Evolutionary conservation across 1,140 invertebrate genomes (phyloP), one percentile per base, ranked within the genome.

Genomic region (Panonychus citri): DNA sequence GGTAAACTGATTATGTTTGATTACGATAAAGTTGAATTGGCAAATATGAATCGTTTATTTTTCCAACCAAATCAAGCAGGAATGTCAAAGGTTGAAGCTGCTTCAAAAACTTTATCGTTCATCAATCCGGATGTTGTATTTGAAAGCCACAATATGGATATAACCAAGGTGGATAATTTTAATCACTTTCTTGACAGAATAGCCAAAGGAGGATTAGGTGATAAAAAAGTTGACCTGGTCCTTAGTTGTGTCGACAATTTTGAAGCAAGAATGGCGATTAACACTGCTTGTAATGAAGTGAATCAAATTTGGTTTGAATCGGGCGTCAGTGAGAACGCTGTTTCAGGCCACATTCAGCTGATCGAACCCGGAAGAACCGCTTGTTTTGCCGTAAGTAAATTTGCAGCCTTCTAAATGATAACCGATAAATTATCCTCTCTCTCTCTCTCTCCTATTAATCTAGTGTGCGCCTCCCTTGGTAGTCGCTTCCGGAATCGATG

Each of bases 171-270:
- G 27, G 85, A 94, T 24, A 88, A 95, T 69, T 99, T 95, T 71
- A 77, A 90, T 56, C 74, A 84, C 61, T 97, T 99, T 69, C 79
- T 91, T 65, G 73, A 81, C 50, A 78, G 81, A 57, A 81, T 97
- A 48, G 79, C 75, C 82, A 85, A 71, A 66, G 63, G 63, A 15
- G 61, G 64, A 13, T 42, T 65, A 30, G 52, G 76, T 73, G 70
- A 73, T 17, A 76, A 76, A 1, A 76, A 79, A 13, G 86, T 98
- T 1, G 86, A 99, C 72, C 69, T 99, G 46, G 81, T 98, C 1
- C 72, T 99, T 4, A 94, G 90, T 68, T 99, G 95, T 73, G 95
- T 99, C 5, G 95, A 99, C 66, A 99, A 99, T 72, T 99, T 94
- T 72, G 95, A 99, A 74, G 95, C 95, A 19, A 76, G 78, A 53